Evolutionary conservation across 2,113 vertebrate genomes (phyloP), one percentile per base, ranked within the genome.

Genomic region (Cavia aperea): DNA sequence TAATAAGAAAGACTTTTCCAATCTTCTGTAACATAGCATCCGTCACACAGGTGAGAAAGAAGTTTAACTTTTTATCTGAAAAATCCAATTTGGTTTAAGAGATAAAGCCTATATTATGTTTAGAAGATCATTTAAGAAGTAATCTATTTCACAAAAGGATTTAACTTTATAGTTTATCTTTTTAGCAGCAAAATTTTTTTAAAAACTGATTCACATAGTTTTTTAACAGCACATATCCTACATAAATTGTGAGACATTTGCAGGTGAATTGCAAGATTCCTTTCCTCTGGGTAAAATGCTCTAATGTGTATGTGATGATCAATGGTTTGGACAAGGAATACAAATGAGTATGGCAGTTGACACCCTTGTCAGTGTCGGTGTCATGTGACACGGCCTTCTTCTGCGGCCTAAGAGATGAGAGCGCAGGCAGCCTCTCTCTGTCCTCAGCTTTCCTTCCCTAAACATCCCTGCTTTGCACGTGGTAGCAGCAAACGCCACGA

Each of bases 31-130:
- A 63, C 49, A 84, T 23, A 91, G 2, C 0, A 14, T 88, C 49
- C 60, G 49, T 62, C 58, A 77, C 16, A 7, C 4, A 95, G 62
- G 51, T 93, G 12, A 94, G 65, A 81, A 89, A 89, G 63, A 93
- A 26, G 33, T 81, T 90, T 46, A 81, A 23, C 23, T 92, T 49
- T 90, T 95, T 16, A 73, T 91, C 92, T 94, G 89, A 9, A 93
- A 89, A 94, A 84, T 93, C 66, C 77, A 93, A 58, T 54, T 43
- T 75, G 62, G 10, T 56, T 84, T 86, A 91, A 89, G 77, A 89
- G 16, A 78, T 43, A 81, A 24, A 92, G 10, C 39, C 81, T 70
- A 16, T n/a, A 72, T 21, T 68, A 49, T 84, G 68, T 43, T 77
- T 75, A 89, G 58, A 88, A 70, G 12, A 58, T 36, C 16, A 51